Percentiles rank a stretch among this genome's conserved stretches.
These are phyloP conservation scores for Strigops habroptila DNA, from an alignment of 2,113 vertebrate species.

Conservation along the genomic window DNA sequence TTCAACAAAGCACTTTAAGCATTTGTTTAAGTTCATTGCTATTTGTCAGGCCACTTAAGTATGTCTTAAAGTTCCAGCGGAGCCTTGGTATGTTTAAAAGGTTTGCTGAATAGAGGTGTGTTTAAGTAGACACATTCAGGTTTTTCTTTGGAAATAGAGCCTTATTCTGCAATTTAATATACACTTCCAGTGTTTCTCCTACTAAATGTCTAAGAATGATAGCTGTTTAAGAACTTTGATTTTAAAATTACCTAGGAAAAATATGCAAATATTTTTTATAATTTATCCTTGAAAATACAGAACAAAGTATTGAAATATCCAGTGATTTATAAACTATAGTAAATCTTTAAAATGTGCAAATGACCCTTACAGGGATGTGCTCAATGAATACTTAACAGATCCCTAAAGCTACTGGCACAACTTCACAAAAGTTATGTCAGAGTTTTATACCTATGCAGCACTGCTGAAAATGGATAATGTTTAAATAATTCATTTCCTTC, in stretches of 20 bases:
- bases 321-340: neutral
- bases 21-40: constrained; percentile 29
- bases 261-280: neutral
- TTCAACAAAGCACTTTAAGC: constrained; percentile 36
- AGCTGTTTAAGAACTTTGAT: neutral
- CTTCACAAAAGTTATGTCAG: constrained; percentile 6
- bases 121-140: neutral
- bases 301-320: neutral
- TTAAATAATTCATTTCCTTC: constrained; percentile 28
- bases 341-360: neutral
- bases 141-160: neutral
- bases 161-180: neutral
- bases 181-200: neutral
- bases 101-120: neutral
- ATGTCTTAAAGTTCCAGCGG: constrained; percentile 23
- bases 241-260: neutral
- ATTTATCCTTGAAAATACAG: neutral
- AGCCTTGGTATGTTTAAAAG: constrained; percentile 14
- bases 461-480: constrained; percentile 12
- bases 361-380: neutral
- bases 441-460: neutral
- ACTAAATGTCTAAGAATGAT: neutral
- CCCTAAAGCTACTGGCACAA: constrained; percentile 20
- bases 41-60: constrained; percentile 35
- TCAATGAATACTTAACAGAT: neutral